These are phyloP conservation scores for Lagopus muta DNA, from an alignment of 2,113 vertebrate genomes.

Conservation along the genomic window DNA sequence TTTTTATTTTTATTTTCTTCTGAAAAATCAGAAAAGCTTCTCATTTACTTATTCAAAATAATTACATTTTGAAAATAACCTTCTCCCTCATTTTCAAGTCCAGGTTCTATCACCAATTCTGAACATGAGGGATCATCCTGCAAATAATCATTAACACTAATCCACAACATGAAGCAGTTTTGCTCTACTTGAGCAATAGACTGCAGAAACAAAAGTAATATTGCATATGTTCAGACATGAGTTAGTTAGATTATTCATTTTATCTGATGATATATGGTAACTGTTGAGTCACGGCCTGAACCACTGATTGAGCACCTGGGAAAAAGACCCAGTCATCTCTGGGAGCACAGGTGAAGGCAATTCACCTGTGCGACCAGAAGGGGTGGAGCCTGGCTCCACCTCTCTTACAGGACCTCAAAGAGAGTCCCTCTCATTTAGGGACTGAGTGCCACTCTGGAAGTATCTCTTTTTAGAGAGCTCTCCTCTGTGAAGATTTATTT, in stretches of 20 bases:
- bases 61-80: not conserved
- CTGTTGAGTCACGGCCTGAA: too few relatives aligned
- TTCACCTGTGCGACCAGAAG: too few relatives aligned
- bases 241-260: not conserved
- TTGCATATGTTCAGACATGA: not conserved
- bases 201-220: not conserved
- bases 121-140: not conserved
- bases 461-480: too few relatives aligned
- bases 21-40: not conserved
- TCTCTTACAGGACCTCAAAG: too few relatives aligned
- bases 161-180: not conserved
- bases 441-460: too few relatives aligned
- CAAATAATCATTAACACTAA: not conserved
- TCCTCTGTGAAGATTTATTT: too few relatives aligned
- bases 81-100: not conserved
- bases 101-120: not conserved
- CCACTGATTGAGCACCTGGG: too few relatives aligned
- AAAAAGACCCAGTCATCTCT: not conserved
- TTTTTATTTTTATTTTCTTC: not conserved
- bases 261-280: not conserved
- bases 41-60: not conserved
- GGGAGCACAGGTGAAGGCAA: too few relatives aligned
- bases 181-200: not conserved
- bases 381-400: too few relatives aligned
- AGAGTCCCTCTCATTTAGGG: too few relatives aligned